A percentile compares a stretch with the other conserved stretches of the same genome.
These are phyloP conservation scores for Noturus placidus DNA, from an alignment of 2,113 vertebrate species.

Conservation along the genomic window DNA sequence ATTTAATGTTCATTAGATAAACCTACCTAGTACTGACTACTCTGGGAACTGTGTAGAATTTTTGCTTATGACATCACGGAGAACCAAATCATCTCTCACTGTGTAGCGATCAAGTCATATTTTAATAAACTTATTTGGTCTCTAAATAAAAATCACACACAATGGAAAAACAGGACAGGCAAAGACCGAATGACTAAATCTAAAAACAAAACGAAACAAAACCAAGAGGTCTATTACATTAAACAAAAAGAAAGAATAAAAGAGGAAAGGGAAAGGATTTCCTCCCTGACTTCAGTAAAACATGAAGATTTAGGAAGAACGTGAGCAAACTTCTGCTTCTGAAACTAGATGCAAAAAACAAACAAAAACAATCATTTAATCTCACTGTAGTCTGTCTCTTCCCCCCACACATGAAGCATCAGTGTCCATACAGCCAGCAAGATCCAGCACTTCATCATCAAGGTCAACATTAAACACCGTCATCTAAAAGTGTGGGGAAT, in stretches of 20 bases:
- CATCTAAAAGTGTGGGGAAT: neutral
- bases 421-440: constrained; percentile 26
- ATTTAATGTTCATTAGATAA: neutral
- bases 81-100: neutral
- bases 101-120: constrained; percentile 47
- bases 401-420: constrained; percentile 11
- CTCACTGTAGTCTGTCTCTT: constrained; percentile 31
- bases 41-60: too few relatives aligned
- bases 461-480: constrained; percentile 13
- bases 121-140: constrained; percentile 67
- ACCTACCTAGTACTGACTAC: neutral
- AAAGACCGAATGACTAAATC: constrained; percentile 30
- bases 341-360: constrained; percentile 36
- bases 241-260: constrained; percentile 60
- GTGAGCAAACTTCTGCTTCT: constrained; percentile 49
- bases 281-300: constrained; percentile 57
- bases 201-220: constrained; percentile 43
- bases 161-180: constrained; percentile 57
- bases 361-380: constrained; percentile 26
- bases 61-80: neutral
- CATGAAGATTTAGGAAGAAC: constrained; percentile 49
- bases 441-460: constrained; percentile 6
- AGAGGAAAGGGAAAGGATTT: constrained; percentile 63
- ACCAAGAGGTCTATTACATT: constrained; percentile 61
- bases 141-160: constrained; percentile 55